Evolutionary conservation across 2,113 vertebrate species (phyloP), one percentile per base, ranked within the genome.

Genomic region (Prionailurus bengalensis): DNA sequence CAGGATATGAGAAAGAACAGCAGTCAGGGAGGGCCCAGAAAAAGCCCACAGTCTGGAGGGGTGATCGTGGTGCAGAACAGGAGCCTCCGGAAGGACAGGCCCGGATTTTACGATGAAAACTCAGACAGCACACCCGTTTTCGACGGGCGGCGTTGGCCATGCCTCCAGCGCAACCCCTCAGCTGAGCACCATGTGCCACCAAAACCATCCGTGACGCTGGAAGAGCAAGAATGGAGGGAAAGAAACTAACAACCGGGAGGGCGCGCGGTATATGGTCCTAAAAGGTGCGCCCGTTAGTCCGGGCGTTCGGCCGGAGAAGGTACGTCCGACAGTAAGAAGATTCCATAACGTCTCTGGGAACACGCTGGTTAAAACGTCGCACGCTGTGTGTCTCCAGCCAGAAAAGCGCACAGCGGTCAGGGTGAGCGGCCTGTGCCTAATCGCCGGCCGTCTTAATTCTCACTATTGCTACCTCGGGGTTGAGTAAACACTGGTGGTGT

Each of bases 391-490:
- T 42, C 88, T 65, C 33, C 36, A 80, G 70, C 65, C 27, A 27
- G 71, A 80, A 92, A 94, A 63, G 70, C 71, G 66, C 55, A 36
- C 6, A 16, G 71, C 51, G 0, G 58, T 10, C 39, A 65, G 33
- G 23, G 79, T 42, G 61, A 90, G 92, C 79, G 95, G 79, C 83
- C 33, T 88, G 85, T 14, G 17, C 73, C 95, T 95, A 73, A 66
- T 80, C 73, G 58, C 65, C 42, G 91, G 93, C 80, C 61, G 55
- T 78, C 81, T 71, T 97, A 13, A 85, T 81, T 96, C 91, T 96
- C 85, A 48, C 92, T 71, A 86, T 91, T 45, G 97, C 45, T 89
- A 92, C 91, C 74, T 53, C 66, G 8, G 42, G 87, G 63, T 51
- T 73, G 96, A 73, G 15, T 11, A 91, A 97, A 95, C 61, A 89